A percentile compares a stretch with the other conserved stretches of the same genome.
Evolutionary conservation across 2,888 invertebrate species (phyloP).

Genomic region (Melanostoma mellinum): DNA sequence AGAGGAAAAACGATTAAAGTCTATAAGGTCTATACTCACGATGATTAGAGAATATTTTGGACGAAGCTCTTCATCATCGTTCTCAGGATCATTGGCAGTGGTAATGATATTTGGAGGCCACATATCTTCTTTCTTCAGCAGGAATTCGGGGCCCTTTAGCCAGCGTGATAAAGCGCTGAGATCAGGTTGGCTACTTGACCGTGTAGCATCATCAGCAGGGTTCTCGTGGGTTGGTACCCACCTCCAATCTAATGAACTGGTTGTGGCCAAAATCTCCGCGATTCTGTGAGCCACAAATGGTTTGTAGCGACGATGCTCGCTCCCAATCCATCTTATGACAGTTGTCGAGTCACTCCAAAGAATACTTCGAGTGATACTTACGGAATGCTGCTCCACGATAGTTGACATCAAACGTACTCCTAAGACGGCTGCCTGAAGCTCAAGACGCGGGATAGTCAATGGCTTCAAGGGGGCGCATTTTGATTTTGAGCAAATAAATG

Average conservation of each 20-base stretch:
- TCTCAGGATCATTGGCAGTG: not conserved
- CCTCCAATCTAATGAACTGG: conserved; percentile 63
- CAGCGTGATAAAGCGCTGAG: conserved; percentile 26
- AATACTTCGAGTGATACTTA: conserved; percentile 7
- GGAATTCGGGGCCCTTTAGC: conserved; percentile 27
- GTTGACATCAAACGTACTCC: conserved; percentile 28
- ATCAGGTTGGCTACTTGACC: conserved; percentile 1
- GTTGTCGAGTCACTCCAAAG: conserved; percentile 51
- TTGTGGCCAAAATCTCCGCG: conserved; percentile 29
- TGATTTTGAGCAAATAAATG: conserved; percentile 63
- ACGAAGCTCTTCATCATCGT: conserved; percentile 21
- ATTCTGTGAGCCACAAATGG: conserved; percentile 53
- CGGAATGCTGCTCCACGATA: conserved; percentile 17
- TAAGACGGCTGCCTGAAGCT: conserved; percentile 54
- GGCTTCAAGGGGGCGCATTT: conserved; percentile 44
- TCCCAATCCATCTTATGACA: conserved; percentile 69
- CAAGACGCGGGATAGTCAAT: conserved; percentile 32
- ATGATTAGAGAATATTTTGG: conserved; percentile 11
- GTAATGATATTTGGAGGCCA: conserved; percentile 2
- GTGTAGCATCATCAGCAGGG: conserved; percentile 52
- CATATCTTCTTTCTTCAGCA: not conserved
- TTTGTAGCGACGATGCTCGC: conserved; percentile 66
- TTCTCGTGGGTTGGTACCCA: conserved; percentile 55
- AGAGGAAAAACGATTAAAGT: conserved; percentile 31
- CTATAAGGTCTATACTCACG: conserved; percentile 21